Conservation (phyloP, 1,140 invertebrate species). For the Halesus radiatus region DNA sequence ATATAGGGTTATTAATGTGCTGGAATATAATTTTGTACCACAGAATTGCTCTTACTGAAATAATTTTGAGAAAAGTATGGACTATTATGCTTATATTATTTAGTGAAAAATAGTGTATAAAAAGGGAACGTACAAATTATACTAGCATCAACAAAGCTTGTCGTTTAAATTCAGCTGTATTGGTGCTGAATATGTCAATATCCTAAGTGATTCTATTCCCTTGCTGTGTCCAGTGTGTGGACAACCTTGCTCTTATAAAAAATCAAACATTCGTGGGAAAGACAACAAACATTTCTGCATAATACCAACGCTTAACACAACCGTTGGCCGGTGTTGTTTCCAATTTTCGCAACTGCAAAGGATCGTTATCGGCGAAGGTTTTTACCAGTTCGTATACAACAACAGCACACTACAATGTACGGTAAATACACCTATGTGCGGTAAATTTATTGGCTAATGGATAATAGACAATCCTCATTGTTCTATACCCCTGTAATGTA, state of each 20-base stretch:
- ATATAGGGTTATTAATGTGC: too few relatives aligned
- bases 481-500: not conserved
- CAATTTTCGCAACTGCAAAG: conserved; percentile 8
- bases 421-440: conserved; percentile 1
- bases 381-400: not conserved
- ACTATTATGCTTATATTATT: too few relatives aligned
- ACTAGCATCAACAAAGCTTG: too few relatives aligned
- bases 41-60: too few relatives aligned
- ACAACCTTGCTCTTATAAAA: conserved; percentile 14
- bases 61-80: too few relatives aligned
- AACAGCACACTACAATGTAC: conserved; percentile 17
- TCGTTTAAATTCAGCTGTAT: too few relatives aligned
- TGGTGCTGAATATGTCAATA: too few relatives aligned
- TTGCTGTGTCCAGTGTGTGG: too few relatives aligned
- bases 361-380: conserved; percentile 28
- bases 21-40: too few relatives aligned
- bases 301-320: not conserved
- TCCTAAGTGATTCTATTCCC: too few relatives aligned
- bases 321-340: not conserved
- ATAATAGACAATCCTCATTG: conserved; percentile 31
- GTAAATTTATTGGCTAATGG: conserved; percentile 29
- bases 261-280: not conserved
- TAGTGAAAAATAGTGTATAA: too few relatives aligned
- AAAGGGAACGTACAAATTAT: too few relatives aligned
- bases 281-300: not conserved